phyloP scores from a whole-genome alignment of 1,140 invertebrate species.

The Orius laevigatus region DNA sequence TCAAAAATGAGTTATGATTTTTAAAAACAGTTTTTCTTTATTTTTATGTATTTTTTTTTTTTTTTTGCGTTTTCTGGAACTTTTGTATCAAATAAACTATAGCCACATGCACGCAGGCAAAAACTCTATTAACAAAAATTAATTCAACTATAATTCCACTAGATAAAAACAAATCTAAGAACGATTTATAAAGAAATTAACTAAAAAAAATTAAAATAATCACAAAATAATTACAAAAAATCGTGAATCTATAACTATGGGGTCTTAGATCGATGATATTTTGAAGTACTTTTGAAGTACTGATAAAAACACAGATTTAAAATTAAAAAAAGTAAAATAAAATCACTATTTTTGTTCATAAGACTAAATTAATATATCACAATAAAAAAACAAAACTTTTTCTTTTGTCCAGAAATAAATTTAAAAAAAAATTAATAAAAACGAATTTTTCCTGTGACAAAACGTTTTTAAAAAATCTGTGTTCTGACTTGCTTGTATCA shows the following conservation, averaged over 20 bases:
- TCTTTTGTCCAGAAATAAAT: no score
- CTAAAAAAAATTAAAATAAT: constrained; percentile 11
- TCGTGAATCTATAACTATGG: no score
- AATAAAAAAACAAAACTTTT: not conserved
- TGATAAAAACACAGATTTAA: no score
- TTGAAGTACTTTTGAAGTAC: no score
- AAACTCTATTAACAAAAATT: constrained; percentile 14
- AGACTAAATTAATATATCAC: constrained; percentile 5
- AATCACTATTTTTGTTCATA: no score
- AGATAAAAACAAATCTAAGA: constrained; percentile 17
- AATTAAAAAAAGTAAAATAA: no score
- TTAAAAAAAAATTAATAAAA: no score
- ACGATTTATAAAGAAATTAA: constrained; percentile 17
- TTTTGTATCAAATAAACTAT: constrained; percentile 9
- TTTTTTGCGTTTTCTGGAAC: constrained; percentile 1
- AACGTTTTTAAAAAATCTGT: no score
- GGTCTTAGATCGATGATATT: no score
- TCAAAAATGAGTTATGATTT: constrained; percentile 3
- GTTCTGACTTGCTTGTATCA: no score
- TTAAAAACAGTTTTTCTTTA: not conserved
- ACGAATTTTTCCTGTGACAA: no score
- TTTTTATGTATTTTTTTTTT: constrained; percentile 5
- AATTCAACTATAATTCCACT: constrained; percentile 15
- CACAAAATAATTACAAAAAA: no score
- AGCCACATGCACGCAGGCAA: constrained; percentile 13